A percentile compares a stretch with the other conserved stretches of the same genome.
phyloP scores from a whole-genome alignment of 2,113 vertebrate genomes.

The Lagopus muta region DNA sequence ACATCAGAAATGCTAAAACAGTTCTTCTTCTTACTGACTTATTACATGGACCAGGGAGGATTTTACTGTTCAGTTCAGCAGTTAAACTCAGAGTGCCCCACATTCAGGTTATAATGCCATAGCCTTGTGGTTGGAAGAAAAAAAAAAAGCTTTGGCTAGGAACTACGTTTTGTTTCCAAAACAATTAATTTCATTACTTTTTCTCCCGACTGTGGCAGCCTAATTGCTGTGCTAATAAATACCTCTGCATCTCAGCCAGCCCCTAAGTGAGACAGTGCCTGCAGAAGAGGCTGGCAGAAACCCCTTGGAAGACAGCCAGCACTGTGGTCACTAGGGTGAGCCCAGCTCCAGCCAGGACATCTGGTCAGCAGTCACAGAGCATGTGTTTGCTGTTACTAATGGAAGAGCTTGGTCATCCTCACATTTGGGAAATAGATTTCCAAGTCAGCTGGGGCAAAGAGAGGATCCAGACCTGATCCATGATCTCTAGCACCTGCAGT shows the following conservation, averaged over 20 bases:
- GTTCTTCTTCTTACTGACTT: background rate
- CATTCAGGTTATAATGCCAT: background rate
- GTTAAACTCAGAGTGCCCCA: background rate
- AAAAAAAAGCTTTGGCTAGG: background rate
- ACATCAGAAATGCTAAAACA: background rate
- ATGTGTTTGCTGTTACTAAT: background rate
- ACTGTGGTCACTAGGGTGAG: rapidly evolving
- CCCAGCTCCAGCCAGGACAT: background rate
- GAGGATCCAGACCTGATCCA: background rate
- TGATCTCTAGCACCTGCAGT: background rate
- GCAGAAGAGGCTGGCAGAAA: background rate
- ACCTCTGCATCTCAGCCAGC: background rate
- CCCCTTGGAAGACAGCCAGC: background rate
- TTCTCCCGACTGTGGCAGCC: background rate
- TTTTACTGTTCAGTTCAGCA: background rate
- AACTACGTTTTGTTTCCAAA: background rate
- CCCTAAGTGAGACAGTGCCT: background rate
- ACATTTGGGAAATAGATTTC: background rate
- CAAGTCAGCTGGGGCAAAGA: background rate
- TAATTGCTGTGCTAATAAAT: background rate
- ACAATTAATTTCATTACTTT: background rate
- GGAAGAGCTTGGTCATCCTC: background rate
- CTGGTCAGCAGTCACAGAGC: background rate
- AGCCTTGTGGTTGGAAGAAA: background rate
- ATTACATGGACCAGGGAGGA: background rate